Evolutionary conservation across 2,113 vertebrate genomes (phyloP).

Genomic region (Puffinus mauretanicus): DNA sequence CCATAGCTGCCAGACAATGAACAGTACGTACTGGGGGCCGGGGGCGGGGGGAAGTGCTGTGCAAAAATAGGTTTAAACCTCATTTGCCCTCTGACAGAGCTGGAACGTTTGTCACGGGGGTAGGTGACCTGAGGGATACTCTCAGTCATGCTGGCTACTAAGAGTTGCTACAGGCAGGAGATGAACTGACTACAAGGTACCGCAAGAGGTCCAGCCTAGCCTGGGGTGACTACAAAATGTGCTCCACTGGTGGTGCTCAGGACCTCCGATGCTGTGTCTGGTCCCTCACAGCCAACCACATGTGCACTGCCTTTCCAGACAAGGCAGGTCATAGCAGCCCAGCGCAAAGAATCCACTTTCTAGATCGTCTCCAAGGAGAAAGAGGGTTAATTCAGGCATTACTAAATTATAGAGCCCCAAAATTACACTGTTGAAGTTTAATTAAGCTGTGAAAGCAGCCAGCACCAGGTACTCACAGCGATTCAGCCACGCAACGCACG

Average conservation of each 20-base stretch:
- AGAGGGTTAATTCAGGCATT: not conserved
- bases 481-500: slow-evolving; percentile 73
- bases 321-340: not conserved
- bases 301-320: not conserved
- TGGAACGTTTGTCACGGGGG: not conserved
- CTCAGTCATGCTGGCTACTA: not conserved
- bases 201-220: not conserved
- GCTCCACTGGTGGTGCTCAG: not conserved
- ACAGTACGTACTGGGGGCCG: not conserved
- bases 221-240: not conserved
- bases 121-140: not conserved
- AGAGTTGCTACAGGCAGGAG: not conserved
- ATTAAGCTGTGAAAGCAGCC: not conserved
- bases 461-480: not conserved
- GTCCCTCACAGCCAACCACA: not conserved
- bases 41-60: not conserved
- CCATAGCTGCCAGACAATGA: not conserved
- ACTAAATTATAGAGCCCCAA: not conserved
- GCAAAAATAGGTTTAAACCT: not conserved
- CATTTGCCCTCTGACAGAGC: not conserved
- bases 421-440: not conserved
- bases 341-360: not conserved
- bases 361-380: not conserved
- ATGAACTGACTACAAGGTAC: not conserved
- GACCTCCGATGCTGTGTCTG: not conserved